Evolutionary conservation across 2,113 vertebrate genomes (phyloP).

Genomic region (Tauraco erythrolophus): DNA sequence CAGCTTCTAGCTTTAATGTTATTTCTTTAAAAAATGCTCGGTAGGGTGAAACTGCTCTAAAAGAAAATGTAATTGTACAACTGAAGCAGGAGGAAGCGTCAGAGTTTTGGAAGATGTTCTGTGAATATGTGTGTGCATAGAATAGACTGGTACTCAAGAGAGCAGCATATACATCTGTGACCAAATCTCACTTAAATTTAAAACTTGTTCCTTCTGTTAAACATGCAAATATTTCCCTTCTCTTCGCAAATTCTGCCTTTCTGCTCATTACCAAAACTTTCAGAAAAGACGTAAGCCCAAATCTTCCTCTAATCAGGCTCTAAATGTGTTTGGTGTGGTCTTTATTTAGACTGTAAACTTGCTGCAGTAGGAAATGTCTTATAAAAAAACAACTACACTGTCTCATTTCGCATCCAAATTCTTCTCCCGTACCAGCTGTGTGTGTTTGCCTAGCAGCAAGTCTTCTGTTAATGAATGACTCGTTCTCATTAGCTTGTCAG

Average conservation of each 20-base stretch:
- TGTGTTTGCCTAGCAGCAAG: conserved; percentile 66
- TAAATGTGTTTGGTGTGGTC: conserved; percentile 29
- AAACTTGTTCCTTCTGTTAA: conserved; percentile 38
- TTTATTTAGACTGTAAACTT: conserved; percentile 61
- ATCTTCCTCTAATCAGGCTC: conserved; percentile 24
- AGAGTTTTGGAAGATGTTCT: not conserved
- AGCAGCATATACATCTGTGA: not conserved
- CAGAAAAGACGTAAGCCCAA: conserved; percentile 4
- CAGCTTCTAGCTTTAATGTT: not conserved
- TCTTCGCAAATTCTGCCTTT: conserved; percentile 10
- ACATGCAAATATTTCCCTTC: conserved; percentile 14
- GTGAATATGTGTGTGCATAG: not conserved
- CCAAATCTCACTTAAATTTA: conserved; percentile 5
- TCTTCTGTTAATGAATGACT: conserved; percentile 68
- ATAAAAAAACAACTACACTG: conserved; percentile 6
- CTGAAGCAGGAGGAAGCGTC: not conserved
- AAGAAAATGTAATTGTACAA: not conserved
- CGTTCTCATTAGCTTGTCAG: conserved; percentile 49
- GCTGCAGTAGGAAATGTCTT: conserved; percentile 55
- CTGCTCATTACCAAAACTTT: conserved; percentile 35
- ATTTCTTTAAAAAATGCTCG: not conserved
- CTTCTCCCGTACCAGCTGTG: conserved; percentile 58
- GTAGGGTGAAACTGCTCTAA: not conserved
- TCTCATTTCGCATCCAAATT: conserved; percentile 60
- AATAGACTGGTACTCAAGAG: not conserved